Evolutionary conservation across 2,888 invertebrate genomes (phyloP).

Genomic region (Fragum sueziense): DNA sequence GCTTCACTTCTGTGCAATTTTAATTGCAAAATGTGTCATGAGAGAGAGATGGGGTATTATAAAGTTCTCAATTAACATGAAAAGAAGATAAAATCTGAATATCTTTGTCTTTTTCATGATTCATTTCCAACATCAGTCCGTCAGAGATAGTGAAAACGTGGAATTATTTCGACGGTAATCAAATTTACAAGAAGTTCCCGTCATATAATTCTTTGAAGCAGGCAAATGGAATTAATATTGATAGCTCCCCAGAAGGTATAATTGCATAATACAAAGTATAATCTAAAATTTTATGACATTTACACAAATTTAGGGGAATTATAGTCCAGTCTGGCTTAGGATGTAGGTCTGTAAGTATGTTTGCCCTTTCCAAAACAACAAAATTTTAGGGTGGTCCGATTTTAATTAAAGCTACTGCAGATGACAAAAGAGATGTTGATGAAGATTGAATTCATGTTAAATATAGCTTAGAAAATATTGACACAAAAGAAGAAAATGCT

Average conservation of each 20-base stretch:
- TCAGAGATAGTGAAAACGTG: slow-evolving; percentile 58
- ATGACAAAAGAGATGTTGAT: too few relatives aligned
- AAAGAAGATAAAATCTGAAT: slow-evolving; percentile 65
- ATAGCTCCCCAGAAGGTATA: slow-evolving; percentile 53
- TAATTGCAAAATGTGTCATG: slow-evolving; percentile 60
- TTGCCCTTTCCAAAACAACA: too few relatives aligned
- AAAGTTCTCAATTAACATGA: slow-evolving; percentile 62
- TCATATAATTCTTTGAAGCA: slow-evolving; percentile 59
- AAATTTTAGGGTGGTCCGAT: too few relatives aligned
- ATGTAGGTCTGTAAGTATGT: slow-evolving; percentile 13
- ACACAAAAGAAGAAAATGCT: too few relatives aligned
- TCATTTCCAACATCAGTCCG: slow-evolving; percentile 57
- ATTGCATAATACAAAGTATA: slow-evolving; percentile 62
- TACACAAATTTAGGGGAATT: slow-evolving; percentile 47
- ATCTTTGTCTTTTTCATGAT: slow-evolving; percentile 59
- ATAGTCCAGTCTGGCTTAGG: slow-evolving; percentile 5
- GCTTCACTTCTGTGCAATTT: slow-evolving; percentile 51
- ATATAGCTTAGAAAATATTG: too few relatives aligned
- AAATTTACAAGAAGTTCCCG: slow-evolving; percentile 51
- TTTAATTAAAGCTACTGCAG: too few relatives aligned
- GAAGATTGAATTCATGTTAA: too few relatives aligned
- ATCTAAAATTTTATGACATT: slow-evolving; percentile 60
- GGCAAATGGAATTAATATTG: slow-evolving; percentile 62
- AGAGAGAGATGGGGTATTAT: slow-evolving; percentile 51
- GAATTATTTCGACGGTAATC: slow-evolving; percentile 60